phyloP scores from a whole-genome alignment of 2,888 invertebrate genomes.

The Neocrepidodera transversa region DNA sequence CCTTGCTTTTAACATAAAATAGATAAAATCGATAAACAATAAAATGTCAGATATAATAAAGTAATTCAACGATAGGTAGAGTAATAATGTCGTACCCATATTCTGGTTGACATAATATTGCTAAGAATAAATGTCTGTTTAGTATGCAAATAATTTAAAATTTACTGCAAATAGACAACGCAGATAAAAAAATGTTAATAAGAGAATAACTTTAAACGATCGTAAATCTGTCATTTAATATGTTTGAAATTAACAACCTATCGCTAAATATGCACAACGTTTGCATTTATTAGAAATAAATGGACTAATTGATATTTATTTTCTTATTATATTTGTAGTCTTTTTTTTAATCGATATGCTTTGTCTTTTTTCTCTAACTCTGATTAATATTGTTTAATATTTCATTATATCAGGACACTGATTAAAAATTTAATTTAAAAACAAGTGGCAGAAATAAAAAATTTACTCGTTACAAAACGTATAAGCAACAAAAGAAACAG shows the following conservation, averaged over 20 bases:
- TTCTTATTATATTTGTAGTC: too few relatives aligned
- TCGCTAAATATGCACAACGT: not conserved
- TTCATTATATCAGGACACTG: too few relatives aligned
- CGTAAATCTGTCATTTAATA: not conserved
- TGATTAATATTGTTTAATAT: too few relatives aligned
- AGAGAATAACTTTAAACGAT: not conserved
- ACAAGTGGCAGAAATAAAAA: too few relatives aligned
- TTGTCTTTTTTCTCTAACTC: too few relatives aligned
- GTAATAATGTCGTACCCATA: not conserved
- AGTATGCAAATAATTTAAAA: slow-evolving; percentile 1
- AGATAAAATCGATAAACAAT: not conserved
- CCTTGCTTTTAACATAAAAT: not conserved
- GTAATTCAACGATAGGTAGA: not conserved
- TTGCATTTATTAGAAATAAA: not conserved
- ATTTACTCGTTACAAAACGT: too few relatives aligned
- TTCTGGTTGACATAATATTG: not conserved
- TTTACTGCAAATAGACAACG: not conserved
- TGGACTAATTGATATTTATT: not conserved
- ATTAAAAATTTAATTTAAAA: too few relatives aligned
- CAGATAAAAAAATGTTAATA: not conserved
- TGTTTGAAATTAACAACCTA: not conserved
- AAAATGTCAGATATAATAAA: not conserved
- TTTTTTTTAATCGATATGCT: too few relatives aligned
- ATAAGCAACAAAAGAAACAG: too few relatives aligned
- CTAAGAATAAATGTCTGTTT: slow-evolving; percentile 3